phyloP scores from a whole-genome alignment of 2,113 vertebrate species.

The Myocastor coypus region DNA sequence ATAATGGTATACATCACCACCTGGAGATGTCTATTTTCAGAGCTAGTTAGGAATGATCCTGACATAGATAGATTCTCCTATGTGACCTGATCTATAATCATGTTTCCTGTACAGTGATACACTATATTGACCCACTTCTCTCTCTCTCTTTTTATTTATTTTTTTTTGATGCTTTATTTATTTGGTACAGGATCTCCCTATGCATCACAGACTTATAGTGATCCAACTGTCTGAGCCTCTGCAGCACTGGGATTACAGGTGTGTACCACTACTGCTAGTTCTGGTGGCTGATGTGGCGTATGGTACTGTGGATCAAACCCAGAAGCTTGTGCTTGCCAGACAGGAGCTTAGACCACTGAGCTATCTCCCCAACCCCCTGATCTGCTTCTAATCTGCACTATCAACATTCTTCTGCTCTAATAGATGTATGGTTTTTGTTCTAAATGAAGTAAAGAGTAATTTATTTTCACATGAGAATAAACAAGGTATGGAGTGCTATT shows the following conservation, averaged over 20 bases:
- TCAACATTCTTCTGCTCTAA: neutral
- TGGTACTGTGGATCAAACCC: too few relatives aligned
- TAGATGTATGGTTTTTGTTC: neutral
- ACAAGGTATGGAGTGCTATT: neutral
- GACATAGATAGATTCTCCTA: neutral
- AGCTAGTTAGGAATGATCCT: neutral
- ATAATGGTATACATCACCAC: neutral
- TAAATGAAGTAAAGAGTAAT: constrained; percentile 7
- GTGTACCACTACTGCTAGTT: too few relatives aligned
- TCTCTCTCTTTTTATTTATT: too few relatives aligned
- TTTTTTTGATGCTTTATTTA: too few relatives aligned
- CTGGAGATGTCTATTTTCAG: neutral
- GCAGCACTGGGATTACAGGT: too few relatives aligned
- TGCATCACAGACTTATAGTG: too few relatives aligned
- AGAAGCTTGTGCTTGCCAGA: too few relatives aligned
- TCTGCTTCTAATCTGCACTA: neutral
- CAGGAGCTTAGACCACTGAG: too few relatives aligned
- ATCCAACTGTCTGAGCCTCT: too few relatives aligned
- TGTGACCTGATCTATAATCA: neutral
- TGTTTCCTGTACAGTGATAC: neutral
- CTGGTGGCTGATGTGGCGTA: too few relatives aligned
- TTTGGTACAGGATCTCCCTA: too few relatives aligned
- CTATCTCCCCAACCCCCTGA: neutral
- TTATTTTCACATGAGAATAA: neutral
- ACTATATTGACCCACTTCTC: neutral